phyloP scores from a whole-genome alignment of 1,140 invertebrate genomes.

The Colletes latitarsis region DNA sequence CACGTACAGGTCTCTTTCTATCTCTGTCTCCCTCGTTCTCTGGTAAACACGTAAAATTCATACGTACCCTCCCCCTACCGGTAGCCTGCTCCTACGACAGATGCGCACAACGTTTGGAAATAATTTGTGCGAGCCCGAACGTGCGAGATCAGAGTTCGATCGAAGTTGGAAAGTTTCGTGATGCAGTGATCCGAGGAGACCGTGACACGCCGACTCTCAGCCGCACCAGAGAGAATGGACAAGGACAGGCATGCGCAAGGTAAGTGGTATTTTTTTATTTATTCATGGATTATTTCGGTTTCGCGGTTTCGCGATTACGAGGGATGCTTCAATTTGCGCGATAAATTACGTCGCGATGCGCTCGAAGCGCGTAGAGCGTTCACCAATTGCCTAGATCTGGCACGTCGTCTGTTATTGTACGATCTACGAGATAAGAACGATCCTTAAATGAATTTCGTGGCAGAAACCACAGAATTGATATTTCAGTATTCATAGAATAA shows the following conservation, averaged over 20 bases:
- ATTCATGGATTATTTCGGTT: constrained; percentile 1
- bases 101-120: constrained; percentile 55
- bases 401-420: no score
- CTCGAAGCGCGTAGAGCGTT: no score
- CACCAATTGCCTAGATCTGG: no score
- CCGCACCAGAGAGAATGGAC: constrained; percentile 66
- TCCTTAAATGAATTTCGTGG: no score
- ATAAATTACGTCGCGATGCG: no score
- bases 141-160: constrained; percentile 49
- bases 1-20: constrained; percentile 8
- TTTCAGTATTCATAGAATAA: no score
- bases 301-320: background rate
- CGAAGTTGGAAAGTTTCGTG: constrained; percentile 65
- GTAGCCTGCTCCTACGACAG: constrained; percentile 20
- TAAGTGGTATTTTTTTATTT: constrained; percentile 46
- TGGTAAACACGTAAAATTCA: constrained; percentile 40
- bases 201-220: constrained; percentile 40
- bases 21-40: background rate
- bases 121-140: constrained; percentile 43
- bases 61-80: no score
- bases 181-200: constrained; percentile 71
- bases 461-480: no score
- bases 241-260: constrained; percentile 73
- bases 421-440: no score
- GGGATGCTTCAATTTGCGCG: no score